Evolutionary conservation across 2,113 vertebrate genomes (phyloP), one percentile per base, ranked within the genome.

Genomic region (Genyomyrus donnyi): DNA sequence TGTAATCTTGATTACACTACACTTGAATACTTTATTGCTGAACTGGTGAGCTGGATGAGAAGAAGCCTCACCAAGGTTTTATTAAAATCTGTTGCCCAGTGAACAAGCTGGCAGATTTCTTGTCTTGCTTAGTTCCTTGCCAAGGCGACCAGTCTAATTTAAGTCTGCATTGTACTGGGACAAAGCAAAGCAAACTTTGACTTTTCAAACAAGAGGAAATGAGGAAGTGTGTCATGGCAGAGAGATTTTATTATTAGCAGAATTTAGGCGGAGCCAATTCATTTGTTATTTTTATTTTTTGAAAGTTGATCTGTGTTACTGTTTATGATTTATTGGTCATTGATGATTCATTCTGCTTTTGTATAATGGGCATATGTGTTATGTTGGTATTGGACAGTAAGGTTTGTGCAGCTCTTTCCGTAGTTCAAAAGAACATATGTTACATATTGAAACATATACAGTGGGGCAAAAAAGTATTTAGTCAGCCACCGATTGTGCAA

Each of bases 21-120:
- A 53, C n/a, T 52, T 48, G 27, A 53, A 53, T 53, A 56, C 50
- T 87, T 87, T 39, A 56, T 53, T 31, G 85, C 85, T 87, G 50
- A 56, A 87, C 21, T 35, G 85, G 50, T 19, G 49, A 50, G 27
- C 50, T 50, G 85, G 48, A 13, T 56, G 85, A 52, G 27, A 50
- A 52, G 48, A 56, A 27, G 19, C 45, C 45, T 19, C 19, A 48
- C 83, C 42, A 85, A 85, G 42, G 21, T n/a, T 46, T n/a, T 87
- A 53, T 85, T 87, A 53, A 52, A 87, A 87, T 53, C 85, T 53
- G 85, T 87, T 53, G 85, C 85, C 85, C n/a, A 56, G 85, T 87
- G 85, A 87, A 87, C 21, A 5, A 48, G 42, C 48, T 85, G 83
- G 83, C 83, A 85, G 49, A 53, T 87, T 87, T 56, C 48, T 87